Conservation (phyloP, 2,888 invertebrate species). For the Schizaphis graminum region DNA sequence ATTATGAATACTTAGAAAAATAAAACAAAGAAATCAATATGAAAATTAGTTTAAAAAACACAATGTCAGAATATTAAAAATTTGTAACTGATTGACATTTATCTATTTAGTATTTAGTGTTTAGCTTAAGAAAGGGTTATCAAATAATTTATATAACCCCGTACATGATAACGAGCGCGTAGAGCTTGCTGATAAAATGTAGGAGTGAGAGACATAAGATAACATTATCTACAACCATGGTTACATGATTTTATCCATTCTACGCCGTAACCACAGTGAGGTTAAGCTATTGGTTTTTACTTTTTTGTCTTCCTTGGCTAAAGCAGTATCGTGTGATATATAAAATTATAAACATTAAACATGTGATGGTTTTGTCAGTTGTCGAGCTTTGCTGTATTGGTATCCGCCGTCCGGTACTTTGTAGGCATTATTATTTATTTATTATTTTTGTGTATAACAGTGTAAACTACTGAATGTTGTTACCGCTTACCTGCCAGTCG, state of each 20-base stretch:
- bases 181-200: background rate
- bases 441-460: background rate
- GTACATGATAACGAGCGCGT: background rate
- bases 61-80: background rate
- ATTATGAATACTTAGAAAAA: background rate
- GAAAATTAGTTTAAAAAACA: background rate
- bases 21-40: conserved; percentile 24
- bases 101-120: background rate
- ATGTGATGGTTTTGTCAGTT: conserved; percentile 63
- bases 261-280: background rate
- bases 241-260: background rate
- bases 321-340: background rate
- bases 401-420: background rate
- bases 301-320: background rate
- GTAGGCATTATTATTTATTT: background rate
- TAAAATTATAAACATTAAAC: conserved; percentile 59
- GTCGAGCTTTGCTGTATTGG: conserved; percentile 65
- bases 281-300: background rate
- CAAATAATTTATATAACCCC: background rate
- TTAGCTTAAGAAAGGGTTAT: conserved; percentile 22
- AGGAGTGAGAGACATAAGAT: background rate
- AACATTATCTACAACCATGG: background rate
- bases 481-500: background rate
- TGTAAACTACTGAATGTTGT: background rate
- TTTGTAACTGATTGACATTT: background rate